Percentiles rank a stretch among this genome's conserved stretches.
Evolutionary conservation across 2,797 vertebrate genomes (phyloP).

Genomic region (Heteromormyrus szaboi): DNA sequence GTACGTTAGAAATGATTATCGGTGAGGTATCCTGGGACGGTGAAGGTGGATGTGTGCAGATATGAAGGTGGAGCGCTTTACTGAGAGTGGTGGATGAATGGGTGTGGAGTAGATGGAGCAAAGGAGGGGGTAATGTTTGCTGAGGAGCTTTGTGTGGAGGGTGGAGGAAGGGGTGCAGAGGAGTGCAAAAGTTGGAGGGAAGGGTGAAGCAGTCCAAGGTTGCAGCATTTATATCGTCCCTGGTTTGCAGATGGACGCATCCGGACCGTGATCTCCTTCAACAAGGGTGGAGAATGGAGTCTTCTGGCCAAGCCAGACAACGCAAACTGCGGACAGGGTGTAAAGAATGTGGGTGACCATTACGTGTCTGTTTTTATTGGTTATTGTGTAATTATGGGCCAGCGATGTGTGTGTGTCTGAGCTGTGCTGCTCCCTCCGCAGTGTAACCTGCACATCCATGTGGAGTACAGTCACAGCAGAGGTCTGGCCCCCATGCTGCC

Average conservation of each 20-base stretch:
- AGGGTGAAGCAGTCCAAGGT: not conserved
- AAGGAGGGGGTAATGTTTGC: not conserved
- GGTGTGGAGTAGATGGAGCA: not conserved
- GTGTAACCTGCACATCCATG: conserved; percentile 73
- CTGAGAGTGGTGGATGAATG: not conserved
- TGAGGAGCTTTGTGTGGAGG: not conserved
- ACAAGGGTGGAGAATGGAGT: conserved; percentile 64
- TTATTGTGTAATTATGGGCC: not conserved
- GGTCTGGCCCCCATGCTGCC: conserved; percentile 60
- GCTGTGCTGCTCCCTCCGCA: conserved; percentile 34
- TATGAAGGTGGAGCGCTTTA: not conserved
- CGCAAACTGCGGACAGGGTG: conserved; percentile 52
- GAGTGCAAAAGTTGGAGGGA: not conserved
- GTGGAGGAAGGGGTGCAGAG: not conserved
- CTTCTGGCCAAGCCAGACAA: conserved; percentile 62
- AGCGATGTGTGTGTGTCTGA: conserved; percentile 4
- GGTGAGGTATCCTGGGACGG: not conserved
- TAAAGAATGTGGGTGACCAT: conserved; percentile 40
- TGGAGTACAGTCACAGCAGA: conserved; percentile 65
- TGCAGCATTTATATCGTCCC: not conserved
- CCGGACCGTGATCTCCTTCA: conserved; percentile 66
- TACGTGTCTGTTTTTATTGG: not conserved
- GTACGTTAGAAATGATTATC: not conserved
- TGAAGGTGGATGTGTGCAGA: not conserved
- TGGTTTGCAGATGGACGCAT: conserved; percentile 59